Evolutionary conservation across 1,140 invertebrate species (phyloP).

Genomic region (Neodiprion pinetum): DNA sequence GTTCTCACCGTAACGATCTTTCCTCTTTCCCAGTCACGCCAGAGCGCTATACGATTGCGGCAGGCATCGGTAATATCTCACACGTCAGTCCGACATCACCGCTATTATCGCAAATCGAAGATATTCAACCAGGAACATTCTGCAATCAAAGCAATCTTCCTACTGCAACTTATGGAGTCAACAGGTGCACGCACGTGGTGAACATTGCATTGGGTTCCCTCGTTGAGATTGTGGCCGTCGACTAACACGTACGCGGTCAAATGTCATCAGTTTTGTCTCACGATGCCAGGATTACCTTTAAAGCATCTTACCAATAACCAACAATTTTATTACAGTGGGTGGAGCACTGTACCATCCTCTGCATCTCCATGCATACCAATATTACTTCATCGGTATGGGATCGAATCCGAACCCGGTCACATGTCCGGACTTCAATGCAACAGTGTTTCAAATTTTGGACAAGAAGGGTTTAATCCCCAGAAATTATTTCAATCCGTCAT

Average conservation of each 20-base stretch:
- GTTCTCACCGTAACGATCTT: neutral
- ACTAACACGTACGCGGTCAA: conserved; percentile 70
- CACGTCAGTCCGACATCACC: conserved; percentile 78
- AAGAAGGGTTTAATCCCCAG: conserved; percentile 73
- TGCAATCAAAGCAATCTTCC: conserved; percentile 81
- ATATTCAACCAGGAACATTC: conserved; percentile 77
- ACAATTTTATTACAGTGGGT: conserved; percentile 16
- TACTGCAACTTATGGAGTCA: conserved; percentile 74
- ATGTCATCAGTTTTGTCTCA: neutral
- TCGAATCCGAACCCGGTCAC: too few species aligned
- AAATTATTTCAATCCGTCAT: conserved; percentile 76
- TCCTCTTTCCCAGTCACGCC: conserved; percentile 55
- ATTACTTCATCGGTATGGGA: too few species aligned
- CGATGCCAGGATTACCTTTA: neutral
- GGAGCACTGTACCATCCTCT: conserved; percentile 12
- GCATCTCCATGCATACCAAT: too few species aligned
- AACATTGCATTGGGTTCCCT: conserved; percentile 80
- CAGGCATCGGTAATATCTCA: conserved; percentile 81
- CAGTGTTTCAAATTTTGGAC: conserved; percentile 67
- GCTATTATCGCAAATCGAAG: conserved; percentile 77
- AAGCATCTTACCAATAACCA: conserved; percentile 24
- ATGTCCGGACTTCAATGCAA: too few species aligned
- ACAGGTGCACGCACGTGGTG: conserved; percentile 83
- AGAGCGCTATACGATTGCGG: conserved; percentile 74
- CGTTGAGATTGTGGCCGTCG: conserved; percentile 82